Evolutionary conservation across 2,113 vertebrate species (phyloP).

Genomic region (Stigmatopora argus): DNA sequence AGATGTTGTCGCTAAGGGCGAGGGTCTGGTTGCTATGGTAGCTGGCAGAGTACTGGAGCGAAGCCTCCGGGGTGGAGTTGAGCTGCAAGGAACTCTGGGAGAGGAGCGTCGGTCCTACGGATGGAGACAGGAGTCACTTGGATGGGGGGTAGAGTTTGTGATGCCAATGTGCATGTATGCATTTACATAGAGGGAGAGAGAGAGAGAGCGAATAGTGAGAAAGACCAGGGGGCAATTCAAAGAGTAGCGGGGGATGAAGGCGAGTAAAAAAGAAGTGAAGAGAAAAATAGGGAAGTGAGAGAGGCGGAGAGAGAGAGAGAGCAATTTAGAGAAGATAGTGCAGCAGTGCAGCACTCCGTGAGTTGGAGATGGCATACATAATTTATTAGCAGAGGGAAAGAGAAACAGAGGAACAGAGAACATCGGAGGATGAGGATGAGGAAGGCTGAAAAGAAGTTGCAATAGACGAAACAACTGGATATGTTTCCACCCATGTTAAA

Average conservation of each 20-base stretch:
- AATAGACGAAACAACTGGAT: conserved; percentile 30
- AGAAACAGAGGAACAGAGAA: conserved; percentile 59
- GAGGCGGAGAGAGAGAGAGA: conserved; percentile 50
- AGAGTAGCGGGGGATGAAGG: conserved; percentile 41
- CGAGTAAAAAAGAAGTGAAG: conserved; percentile 55
- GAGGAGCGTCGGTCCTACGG: conserved; percentile 89
- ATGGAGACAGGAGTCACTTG: conserved; percentile 47
- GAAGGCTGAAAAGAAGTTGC: conserved; percentile 54
- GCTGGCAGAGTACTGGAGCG: conserved; percentile 96
- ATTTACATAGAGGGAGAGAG: not conserved
- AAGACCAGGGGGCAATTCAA: conserved; percentile 36
- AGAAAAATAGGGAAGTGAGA: conserved; percentile 53
- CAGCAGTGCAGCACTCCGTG: conserved; percentile 73
- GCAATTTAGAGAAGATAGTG: conserved; percentile 81
- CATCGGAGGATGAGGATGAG: conserved; percentile 48
- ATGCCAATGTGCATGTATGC: not conserved
- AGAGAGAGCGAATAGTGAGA: conserved; percentile 4
- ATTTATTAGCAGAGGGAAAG: conserved; percentile 71
- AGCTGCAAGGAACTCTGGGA: conserved; percentile 98
- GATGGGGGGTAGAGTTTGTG: conserved; percentile 22
- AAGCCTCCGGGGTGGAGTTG: conserved; percentile 94
- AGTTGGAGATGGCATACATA: conserved; percentile 74
- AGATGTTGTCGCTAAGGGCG: conserved; percentile 81
- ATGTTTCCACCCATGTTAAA: conserved; percentile 17
- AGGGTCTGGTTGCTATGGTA: conserved; percentile 99